These are phyloP conservation scores for Argentina silus DNA, from an alignment of 2,797 vertebrate genomes.

Conservation along the genomic window DNA sequence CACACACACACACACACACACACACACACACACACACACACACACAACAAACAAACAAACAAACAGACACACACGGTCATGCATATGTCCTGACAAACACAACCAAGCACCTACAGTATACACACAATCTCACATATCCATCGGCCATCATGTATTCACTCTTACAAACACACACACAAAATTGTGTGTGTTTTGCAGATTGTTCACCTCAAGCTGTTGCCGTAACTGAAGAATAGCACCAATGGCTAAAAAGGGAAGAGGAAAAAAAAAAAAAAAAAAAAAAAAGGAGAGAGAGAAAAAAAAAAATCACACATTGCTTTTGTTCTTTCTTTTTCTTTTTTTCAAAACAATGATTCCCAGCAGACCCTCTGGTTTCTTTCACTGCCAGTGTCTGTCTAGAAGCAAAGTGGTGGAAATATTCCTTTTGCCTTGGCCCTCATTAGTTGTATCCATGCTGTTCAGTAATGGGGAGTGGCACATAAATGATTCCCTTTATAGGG, in stretches of 20 bases:
- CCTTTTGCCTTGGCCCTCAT: constrained; percentile 86
- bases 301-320: constrained; percentile 64
- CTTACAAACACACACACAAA: constrained; percentile 46
- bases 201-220: constrained; percentile 82
- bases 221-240: constrained; percentile 70
- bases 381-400: constrained; percentile 76
- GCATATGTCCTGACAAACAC: not conserved
- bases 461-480: constrained; percentile 86
- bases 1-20: constrained; percentile 27
- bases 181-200: constrained; percentile 80
- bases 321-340: constrained; percentile 66
- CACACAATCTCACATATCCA: not conserved
- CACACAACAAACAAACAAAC: constrained; percentile 40
- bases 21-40: not conserved
- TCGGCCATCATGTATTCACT: constrained; percentile 49
- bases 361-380: constrained; percentile 75
- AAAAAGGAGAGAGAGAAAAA: constrained; percentile 53
- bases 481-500: constrained; percentile 92
- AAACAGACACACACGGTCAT: constrained; percentile 24
- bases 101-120: too few species aligned
- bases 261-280: constrained; percentile 66
- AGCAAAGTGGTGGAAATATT: constrained; percentile 83
- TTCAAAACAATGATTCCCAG: constrained; percentile 79
- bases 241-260: constrained; percentile 58
- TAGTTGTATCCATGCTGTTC: constrained; percentile 88